A percentile compares a stretch with the other conserved stretches of the same genome.
phyloP scores from a whole-genome alignment of 2,113 vertebrate species.

The Arvicanthis niloticus region DNA sequence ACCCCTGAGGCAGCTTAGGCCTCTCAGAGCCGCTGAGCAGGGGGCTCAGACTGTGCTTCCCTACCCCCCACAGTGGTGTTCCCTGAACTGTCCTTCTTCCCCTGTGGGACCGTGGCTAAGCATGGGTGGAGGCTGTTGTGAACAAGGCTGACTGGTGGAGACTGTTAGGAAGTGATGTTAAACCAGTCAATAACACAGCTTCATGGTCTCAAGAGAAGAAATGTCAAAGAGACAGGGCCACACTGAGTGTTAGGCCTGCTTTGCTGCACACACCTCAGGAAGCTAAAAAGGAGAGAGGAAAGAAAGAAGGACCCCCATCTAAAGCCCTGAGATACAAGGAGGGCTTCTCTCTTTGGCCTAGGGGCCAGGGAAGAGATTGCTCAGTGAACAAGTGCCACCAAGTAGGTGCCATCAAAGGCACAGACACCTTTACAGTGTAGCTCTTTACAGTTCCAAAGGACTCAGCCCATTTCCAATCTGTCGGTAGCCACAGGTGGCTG shows the following conservation, averaged over 20 bases:
- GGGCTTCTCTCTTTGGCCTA: neutral
- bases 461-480: too few relatives aligned
- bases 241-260: neutral
- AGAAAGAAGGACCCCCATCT: neutral
- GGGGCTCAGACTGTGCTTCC: too few relatives aligned
- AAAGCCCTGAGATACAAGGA: neutral
- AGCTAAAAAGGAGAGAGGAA: neutral
- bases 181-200: neutral
- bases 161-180: neutral
- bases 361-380: neutral
- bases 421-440: too few relatives aligned
- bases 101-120: neutral
- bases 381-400: neutral
- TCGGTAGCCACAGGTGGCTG: rapidly evolving
- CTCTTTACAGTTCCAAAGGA: neutral
- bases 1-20: too few relatives aligned
- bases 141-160: neutral
- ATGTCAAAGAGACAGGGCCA: neutral
- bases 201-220: neutral
- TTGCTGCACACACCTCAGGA: neutral
- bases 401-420: neutral
- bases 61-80: too few relatives aligned
- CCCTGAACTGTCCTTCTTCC: neutral
- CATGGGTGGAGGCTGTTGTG: neutral
- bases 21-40: too few relatives aligned